Conservation (phyloP, 2,113 vertebrate species). For the Phylloscopus trochilus region DNA sequence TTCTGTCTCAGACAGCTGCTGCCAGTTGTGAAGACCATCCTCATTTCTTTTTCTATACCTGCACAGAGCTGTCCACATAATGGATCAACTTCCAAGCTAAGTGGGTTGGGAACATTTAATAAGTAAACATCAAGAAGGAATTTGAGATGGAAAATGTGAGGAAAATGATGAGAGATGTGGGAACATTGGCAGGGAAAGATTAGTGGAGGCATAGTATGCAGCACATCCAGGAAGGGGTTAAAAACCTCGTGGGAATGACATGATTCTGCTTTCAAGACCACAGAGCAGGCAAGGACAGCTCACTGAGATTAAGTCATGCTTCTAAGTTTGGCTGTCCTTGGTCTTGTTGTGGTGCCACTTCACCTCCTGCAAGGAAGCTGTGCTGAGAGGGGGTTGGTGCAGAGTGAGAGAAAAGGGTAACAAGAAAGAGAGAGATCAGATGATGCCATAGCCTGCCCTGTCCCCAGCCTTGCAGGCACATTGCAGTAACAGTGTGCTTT, state of each 20-base stretch:
- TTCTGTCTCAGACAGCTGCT: neutral
- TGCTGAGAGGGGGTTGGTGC: neutral
- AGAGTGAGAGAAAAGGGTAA: neutral
- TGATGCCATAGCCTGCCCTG: neutral
- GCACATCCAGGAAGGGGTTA: neutral
- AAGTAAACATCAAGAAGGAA: neutral
- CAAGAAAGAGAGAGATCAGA: neutral
- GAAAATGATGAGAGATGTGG: neutral
- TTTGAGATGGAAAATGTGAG: neutral
- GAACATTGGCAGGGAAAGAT: neutral
- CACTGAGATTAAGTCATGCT: slow-evolving; percentile 47
- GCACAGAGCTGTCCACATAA: neutral
- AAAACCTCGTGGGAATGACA: neutral
- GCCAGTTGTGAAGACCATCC: neutral
- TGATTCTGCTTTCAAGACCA: slow-evolving; percentile 22
- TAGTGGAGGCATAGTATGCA: neutral
- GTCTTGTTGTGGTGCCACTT: neutral
- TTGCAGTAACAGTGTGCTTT: neutral
- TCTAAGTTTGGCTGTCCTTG: slow-evolving; percentile 43
- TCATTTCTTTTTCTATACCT: neutral
- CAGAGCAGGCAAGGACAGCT: slow-evolving; percentile 29
- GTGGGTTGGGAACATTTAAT: neutral
- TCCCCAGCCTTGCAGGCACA: neutral
- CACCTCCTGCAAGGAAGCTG: slow-evolving; percentile 8
- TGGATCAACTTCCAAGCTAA: neutral